A percentile compares a stretch with the other conserved stretches of the same genome.
These are phyloP conservation scores for Eupithecia centaureata DNA, from an alignment of 2,888 invertebrate species.

Conservation along the genomic window DNA sequence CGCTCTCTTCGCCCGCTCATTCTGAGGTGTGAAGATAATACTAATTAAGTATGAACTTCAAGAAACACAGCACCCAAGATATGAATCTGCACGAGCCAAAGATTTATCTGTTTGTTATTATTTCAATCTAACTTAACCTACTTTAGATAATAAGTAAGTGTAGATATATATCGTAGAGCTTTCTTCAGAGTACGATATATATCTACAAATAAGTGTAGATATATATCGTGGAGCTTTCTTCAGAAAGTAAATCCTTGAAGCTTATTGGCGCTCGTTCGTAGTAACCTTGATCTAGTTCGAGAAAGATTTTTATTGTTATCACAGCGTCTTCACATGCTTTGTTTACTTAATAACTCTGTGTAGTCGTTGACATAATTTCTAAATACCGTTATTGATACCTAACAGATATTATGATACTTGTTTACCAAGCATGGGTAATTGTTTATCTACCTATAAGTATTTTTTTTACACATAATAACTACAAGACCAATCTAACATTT, in stretches of 20 bases:
- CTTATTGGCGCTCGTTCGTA: constrained; percentile 32
- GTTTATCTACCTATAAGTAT: too few species aligned
- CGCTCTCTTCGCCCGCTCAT: constrained; percentile 19
- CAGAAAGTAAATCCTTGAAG: constrained; percentile 34
- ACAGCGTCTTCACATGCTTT: constrained; percentile 9
- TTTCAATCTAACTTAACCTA: constrained; percentile 26
- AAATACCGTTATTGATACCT: too few species aligned
- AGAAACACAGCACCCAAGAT: constrained; percentile 35
- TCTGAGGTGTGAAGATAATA: constrained; percentile 33
- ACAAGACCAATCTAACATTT: too few species aligned
- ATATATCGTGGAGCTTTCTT: constrained; percentile 28
- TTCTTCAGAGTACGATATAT: too few species aligned
- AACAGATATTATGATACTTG: not conserved
- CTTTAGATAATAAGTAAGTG: constrained; percentile 2
- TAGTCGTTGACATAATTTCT: not conserved
- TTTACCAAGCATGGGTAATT: too few species aligned
- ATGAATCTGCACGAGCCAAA: constrained; percentile 32
- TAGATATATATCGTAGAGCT: constrained; percentile 20
- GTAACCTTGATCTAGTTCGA: constrained; percentile 39
- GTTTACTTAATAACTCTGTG: not conserved
- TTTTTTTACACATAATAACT: too few species aligned
- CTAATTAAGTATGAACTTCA: constrained; percentile 38
- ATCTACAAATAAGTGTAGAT: not conserved
- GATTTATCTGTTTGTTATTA: constrained; percentile 37
- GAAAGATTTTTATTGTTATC: constrained; percentile 24